A percentile compares a stretch with the other conserved stretches of the same genome.
phyloP scores from a whole-genome alignment of 2,888 invertebrate species.

The Sarcophaga variegata region DNA sequence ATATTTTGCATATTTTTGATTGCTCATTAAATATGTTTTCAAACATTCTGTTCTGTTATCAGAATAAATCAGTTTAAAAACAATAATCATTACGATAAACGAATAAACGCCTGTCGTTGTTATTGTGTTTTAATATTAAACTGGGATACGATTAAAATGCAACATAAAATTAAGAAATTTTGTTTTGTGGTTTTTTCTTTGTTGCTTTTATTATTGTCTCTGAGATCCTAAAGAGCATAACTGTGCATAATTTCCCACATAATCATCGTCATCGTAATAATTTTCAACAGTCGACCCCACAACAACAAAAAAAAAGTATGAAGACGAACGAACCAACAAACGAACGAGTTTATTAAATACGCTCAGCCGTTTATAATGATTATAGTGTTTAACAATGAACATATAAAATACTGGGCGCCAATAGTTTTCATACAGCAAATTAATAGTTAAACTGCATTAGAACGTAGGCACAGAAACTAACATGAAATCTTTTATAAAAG shows the following conservation, averaged over 20 bases:
- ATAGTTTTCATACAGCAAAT: not conserved
- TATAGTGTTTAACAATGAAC: constrained; percentile 10
- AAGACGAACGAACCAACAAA: not conserved
- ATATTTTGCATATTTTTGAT: no score
- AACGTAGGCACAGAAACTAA: no score
- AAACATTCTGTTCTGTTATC: not conserved
- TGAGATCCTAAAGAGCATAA: constrained; percentile 73
- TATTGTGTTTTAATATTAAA: not conserved
- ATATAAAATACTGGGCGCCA: not conserved
- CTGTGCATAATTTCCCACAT: constrained; percentile 78
- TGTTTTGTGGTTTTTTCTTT: constrained; percentile 37
- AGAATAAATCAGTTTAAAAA: no score
- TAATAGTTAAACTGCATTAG: no score
- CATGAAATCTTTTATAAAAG: no score
- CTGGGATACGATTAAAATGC: no score
- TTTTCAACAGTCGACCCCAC: constrained; percentile 44
- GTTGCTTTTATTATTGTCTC: constrained; percentile 10
- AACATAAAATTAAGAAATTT: constrained; percentile 12
- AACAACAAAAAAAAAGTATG: constrained; percentile 21
- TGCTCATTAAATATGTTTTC: no score
- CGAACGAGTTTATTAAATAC: no score
- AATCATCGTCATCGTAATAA: constrained; percentile 72
- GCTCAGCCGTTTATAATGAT: constrained; percentile 23
- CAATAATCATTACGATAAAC: no score
- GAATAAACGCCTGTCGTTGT: not conserved